Conservation (phyloP, 2,888 invertebrate species). For the Polydrusus cervinus region DNA sequence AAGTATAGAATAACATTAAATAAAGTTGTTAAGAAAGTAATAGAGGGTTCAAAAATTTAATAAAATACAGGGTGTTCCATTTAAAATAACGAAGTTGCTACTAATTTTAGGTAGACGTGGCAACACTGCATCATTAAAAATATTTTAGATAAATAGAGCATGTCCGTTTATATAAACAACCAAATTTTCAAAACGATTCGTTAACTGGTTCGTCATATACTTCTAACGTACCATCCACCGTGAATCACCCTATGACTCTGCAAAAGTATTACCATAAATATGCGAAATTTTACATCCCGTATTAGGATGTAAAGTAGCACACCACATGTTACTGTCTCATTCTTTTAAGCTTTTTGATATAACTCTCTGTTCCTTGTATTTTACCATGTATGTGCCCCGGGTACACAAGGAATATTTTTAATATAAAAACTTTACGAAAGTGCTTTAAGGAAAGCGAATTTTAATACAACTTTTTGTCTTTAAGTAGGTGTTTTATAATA, state of each 20-base stretch:
- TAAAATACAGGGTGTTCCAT: no score
- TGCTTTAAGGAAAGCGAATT: neutral
- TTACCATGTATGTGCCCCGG: slow-evolving; percentile 23
- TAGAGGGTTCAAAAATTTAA: no score
- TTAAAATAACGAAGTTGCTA: no score
- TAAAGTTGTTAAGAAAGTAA: no score
- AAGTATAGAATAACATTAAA: no score
- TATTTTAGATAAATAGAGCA: no score
- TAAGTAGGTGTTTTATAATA: neutral
- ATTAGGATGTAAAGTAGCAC: slow-evolving; percentile 60
- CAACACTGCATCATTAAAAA: no score
- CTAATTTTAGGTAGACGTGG: no score
- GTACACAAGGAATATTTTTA: slow-evolving; percentile 24
- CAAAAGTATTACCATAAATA: slow-evolving; percentile 25
- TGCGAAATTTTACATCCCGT: slow-evolving; percentile 57
- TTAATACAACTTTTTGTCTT: neutral
- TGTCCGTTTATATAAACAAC: no score
- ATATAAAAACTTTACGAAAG: slow-evolving; percentile 22
- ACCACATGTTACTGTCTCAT: slow-evolving; percentile 60
- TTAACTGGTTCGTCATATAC: no score
- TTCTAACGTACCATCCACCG: no score
- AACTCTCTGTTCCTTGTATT: slow-evolving; percentile 38
- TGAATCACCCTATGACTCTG: neutral
- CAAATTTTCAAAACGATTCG: no score
- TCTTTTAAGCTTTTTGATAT: slow-evolving; percentile 51